Conservation (phyloP, 2,888 invertebrate species). For the Apoda limacodes region DNA sequence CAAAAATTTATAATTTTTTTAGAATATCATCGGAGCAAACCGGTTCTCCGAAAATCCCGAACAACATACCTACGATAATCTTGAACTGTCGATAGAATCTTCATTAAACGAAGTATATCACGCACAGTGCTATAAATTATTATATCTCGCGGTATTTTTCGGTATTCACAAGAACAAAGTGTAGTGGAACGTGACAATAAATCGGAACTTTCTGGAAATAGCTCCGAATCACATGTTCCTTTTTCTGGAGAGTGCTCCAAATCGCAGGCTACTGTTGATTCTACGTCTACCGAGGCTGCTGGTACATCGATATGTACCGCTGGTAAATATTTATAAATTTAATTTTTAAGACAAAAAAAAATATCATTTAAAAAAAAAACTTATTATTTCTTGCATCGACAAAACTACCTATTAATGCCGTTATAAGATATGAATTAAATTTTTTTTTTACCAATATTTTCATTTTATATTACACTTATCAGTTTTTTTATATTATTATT, state of each 20-base stretch:
- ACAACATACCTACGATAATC: slow-evolving; percentile 16
- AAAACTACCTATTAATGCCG: no score
- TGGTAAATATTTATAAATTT: no score
- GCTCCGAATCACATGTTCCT: slow-evolving; percentile 16
- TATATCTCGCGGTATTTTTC: slow-evolving; percentile 18
- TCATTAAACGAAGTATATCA: slow-evolving; percentile 20
- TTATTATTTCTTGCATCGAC: no score
- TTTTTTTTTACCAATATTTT: slow-evolving; percentile 1
- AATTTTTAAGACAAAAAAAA: no score
- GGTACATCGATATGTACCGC: slow-evolving; percentile 19
- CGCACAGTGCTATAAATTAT: slow-evolving; percentile 22
- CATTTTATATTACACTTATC: not conserved
- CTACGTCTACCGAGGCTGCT: slow-evolving; percentile 13
- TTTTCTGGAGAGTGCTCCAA: slow-evolving; percentile 15
- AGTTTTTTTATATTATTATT: slow-evolving; percentile 10
- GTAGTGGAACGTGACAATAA: no score
- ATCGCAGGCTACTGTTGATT: slow-evolving; percentile 14
- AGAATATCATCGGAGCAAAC: slow-evolving; percentile 21
- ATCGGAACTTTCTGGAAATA: slow-evolving; percentile 18
- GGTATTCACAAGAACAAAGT: slow-evolving; percentile 17
- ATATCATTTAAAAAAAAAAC: no score
- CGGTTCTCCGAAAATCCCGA: slow-evolving; percentile 19
- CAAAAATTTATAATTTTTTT: slow-evolving; percentile 18
- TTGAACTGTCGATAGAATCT: slow-evolving; percentile 19
- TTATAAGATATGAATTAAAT: no score